phyloP scores from a whole-genome alignment of 2,888 invertebrate species.

The Amorpha juglandis region DNA sequence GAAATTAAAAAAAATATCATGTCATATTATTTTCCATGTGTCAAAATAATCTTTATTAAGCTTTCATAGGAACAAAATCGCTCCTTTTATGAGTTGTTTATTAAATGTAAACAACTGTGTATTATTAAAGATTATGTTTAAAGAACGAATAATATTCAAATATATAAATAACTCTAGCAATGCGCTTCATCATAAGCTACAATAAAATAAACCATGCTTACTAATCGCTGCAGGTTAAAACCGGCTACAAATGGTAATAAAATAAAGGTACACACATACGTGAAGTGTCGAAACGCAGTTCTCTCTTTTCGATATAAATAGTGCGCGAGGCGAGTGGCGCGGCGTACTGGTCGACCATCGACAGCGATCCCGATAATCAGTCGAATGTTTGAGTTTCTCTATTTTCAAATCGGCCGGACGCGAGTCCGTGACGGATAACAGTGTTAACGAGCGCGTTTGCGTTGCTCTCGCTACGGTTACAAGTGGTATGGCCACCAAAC shows the following conservation, averaged over 20 bases:
- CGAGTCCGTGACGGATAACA: conserved; percentile 52
- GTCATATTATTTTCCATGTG: too few relatives aligned
- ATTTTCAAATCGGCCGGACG: conserved; percentile 76
- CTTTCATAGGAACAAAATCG: conserved; percentile 24
- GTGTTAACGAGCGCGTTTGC: conserved; percentile 59
- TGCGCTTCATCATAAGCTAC: conserved; percentile 67
- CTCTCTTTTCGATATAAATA: conserved; percentile 81
- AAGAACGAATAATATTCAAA: conserved; percentile 17
- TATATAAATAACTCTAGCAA: conserved; percentile 47
- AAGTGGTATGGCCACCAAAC: conserved; percentile 49
- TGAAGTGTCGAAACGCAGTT: conserved; percentile 76
- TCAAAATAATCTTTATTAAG: too few relatives aligned
- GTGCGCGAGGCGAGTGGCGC: conserved; percentile 63
- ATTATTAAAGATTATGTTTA: not conserved
- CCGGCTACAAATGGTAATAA: conserved; percentile 82
- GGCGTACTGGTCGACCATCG: conserved; percentile 80
- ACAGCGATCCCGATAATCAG: conserved; percentile 81
- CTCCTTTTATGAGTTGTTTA: not conserved
- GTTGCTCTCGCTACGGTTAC: conserved; percentile 47
- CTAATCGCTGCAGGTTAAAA: conserved; percentile 78
- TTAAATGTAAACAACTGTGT: not conserved
- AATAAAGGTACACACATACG: conserved; percentile 75
- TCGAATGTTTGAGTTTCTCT: conserved; percentile 81
- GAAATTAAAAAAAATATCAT: too few relatives aligned
- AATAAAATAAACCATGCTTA: conserved; percentile 73